Percentiles rank a stretch among this genome's conserved stretches.
Conservation (phyloP, 2,797 vertebrate genomes). For the Esox lucius region DNA sequence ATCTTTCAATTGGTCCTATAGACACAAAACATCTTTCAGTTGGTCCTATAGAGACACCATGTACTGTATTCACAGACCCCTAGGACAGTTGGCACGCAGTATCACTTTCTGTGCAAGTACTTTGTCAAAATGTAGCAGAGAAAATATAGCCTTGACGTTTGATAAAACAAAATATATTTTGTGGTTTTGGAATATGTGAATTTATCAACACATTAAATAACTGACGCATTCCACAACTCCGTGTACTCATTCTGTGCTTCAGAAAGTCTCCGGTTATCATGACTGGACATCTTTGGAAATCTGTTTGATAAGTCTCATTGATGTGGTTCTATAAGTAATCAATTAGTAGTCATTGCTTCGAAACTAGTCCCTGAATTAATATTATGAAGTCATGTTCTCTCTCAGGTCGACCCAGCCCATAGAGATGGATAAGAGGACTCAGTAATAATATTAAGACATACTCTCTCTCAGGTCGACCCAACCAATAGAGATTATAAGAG, state of each 20-base stretch:
- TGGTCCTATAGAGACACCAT: constrained; percentile 45
- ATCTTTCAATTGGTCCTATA: too few species aligned
- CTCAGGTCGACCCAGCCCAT: too few species aligned
- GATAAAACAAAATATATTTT: constrained; percentile 49
- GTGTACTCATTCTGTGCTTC: neutral
- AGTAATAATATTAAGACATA: too few species aligned
- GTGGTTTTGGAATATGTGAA: constrained; percentile 54
- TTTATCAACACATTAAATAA: constrained; percentile 51
- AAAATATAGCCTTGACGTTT: constrained; percentile 52
- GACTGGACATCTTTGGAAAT: constrained; percentile 66
- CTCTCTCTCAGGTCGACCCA: too few species aligned
- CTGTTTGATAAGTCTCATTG: constrained; percentile 57
- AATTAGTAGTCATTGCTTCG: constrained; percentile 33
- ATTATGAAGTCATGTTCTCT: neutral
- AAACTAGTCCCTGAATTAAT: constrained; percentile 61
- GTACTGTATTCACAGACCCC: constrained; percentile 65
- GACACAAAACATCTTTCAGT: too few species aligned
- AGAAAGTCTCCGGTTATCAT: neutral
- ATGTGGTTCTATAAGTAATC: constrained; percentile 39
- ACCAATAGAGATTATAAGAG: too few species aligned
- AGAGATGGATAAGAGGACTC: too few species aligned
- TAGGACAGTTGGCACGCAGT: constrained; percentile 59
- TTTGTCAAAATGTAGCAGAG: constrained; percentile 61
- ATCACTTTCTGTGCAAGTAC: constrained; percentile 61
- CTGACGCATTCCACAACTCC: constrained; percentile 56